phyloP scores from a whole-genome alignment of 2,888 invertebrate genomes.

The Amphipyra tragopoginis region DNA sequence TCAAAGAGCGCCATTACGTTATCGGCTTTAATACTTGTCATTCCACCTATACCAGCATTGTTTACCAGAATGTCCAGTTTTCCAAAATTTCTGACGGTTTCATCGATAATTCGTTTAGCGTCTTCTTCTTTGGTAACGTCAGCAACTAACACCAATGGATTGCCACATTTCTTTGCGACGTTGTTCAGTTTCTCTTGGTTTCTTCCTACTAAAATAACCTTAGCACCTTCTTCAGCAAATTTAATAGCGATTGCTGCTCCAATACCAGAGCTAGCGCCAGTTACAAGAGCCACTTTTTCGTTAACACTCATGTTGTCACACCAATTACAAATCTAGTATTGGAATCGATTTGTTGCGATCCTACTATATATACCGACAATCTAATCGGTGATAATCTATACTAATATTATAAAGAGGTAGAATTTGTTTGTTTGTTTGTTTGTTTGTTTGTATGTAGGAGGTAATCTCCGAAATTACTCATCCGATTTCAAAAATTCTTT shows the following conservation, averaged over 20 bases:
- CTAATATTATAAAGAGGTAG: no score
- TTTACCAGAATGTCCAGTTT: constrained; percentile 47
- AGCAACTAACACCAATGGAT: constrained; percentile 27
- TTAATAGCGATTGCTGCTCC: constrained; percentile 56
- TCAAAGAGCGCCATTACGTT: constrained; percentile 36
- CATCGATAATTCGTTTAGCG: constrained; percentile 28
- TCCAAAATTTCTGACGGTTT: constrained; percentile 36
- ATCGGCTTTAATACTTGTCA: constrained; percentile 12
- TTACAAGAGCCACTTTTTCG: constrained; percentile 61
- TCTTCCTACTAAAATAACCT: constrained; percentile 57
- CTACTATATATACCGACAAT: neutral
- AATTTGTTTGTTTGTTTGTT: no score
- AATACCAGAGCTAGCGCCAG: constrained; percentile 63
- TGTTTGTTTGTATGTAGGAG: no score
- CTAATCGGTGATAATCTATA: neutral
- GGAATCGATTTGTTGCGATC: neutral
- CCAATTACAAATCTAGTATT: neutral
- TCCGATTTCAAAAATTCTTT: no score
- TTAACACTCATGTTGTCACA: constrained; percentile 54
- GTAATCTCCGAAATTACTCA: no score
- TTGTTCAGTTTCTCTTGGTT: constrained; percentile 53
- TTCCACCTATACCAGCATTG: constrained; percentile 39
- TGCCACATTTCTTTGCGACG: constrained; percentile 25
- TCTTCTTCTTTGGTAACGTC: constrained; percentile 40
- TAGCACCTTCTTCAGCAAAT: constrained; percentile 51